Evolutionary conservation across 1,140 invertebrate genomes (phyloP).

Genomic region (Gryon sp.): DNA sequence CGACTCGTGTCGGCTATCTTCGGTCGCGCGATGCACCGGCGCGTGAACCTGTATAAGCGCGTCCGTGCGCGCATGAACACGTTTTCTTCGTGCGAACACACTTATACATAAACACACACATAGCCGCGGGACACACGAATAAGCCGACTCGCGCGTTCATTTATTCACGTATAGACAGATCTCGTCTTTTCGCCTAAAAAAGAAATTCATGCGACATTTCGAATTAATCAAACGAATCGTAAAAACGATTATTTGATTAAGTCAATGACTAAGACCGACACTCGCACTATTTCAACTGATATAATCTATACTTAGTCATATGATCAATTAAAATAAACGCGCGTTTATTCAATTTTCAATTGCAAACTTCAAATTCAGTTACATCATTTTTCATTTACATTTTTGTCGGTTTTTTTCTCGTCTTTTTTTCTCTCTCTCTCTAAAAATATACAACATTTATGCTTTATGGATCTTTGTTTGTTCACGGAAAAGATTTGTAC

Average conservation of each 20-base stretch:
- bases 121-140: no score
- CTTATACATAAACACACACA: constrained; percentile 4
- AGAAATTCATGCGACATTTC: constrained; percentile 20
- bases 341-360: constrained; percentile 34
- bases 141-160: constrained; percentile 2
- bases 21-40: constrained; percentile 39
- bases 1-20: constrained; percentile 4
- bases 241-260: constrained; percentile 6
- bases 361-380: constrained; percentile 35
- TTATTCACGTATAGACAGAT: constrained; percentile 14
- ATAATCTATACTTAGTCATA: constrained; percentile 11
- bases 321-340: constrained; percentile 40
- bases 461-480: no score
- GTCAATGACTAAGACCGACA: constrained; percentile 7
- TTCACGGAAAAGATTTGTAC: no score
- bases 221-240: constrained; percentile 12
- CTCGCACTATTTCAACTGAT: background rate
- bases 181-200: constrained; percentile 24
- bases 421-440: background rate
- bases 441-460: constrained; percentile 5
- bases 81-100: constrained; percentile 5
- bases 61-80: constrained; percentile 11
- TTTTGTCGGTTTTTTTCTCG: constrained; percentile 1
- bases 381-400: constrained; percentile 36
- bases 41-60: background rate